Conservation (phyloP, 2,797 vertebrate genomes). For the Hydrophis major region DNA sequence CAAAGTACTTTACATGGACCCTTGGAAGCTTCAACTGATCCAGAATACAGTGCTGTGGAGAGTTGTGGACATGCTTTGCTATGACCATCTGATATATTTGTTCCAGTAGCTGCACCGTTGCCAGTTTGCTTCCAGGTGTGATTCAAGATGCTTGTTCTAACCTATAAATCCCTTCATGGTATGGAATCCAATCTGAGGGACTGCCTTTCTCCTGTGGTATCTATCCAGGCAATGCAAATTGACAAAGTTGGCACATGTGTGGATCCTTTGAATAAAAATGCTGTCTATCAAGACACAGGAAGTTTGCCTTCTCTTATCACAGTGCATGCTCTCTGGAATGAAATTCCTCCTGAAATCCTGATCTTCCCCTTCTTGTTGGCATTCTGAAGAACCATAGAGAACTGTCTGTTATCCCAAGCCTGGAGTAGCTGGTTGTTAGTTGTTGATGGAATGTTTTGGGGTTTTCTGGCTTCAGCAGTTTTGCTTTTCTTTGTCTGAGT, state of each 20-base stretch:
- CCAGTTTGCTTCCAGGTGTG: not conserved
- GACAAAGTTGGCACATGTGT: not conserved
- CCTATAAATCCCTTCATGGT: not conserved
- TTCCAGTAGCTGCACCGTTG: not conserved
- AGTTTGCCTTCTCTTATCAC: not conserved
- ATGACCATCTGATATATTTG: not conserved
- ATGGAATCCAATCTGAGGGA: not conserved
- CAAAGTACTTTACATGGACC: not conserved
- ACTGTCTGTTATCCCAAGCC: not conserved
- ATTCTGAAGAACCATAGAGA: not conserved
- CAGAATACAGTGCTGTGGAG: not conserved
- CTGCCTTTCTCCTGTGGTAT: not conserved
- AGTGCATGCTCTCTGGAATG: not conserved
- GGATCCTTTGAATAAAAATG: not conserved
- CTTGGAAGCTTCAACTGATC: not conserved
- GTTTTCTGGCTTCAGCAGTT: not conserved
- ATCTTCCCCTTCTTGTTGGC: not conserved
- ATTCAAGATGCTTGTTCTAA: not conserved
- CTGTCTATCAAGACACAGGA: not conserved
- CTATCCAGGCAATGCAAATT: not conserved
- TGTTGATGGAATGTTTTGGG: not conserved
- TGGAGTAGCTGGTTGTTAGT: not conserved
- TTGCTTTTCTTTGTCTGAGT: not conserved
- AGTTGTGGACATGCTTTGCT: not conserved
- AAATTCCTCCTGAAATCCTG: not conserved